Evolutionary conservation across 2,797 vertebrate species (phyloP).

Genomic region (Limnodromus scolopaceus): DNA sequence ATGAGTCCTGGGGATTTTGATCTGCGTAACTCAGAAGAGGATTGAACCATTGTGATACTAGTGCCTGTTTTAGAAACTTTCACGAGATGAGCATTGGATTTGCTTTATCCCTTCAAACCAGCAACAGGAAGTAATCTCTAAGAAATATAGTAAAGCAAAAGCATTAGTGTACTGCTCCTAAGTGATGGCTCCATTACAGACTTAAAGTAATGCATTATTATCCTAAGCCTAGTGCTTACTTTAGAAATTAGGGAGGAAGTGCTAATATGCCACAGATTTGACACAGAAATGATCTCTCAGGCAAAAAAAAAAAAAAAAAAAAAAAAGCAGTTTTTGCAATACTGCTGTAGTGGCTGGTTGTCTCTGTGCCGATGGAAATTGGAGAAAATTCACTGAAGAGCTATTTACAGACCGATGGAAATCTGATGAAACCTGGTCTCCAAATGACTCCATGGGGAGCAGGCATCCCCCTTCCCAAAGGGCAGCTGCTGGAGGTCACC

Average conservation of each 20-base stretch:
- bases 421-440: neutral
- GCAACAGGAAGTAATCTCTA: neutral
- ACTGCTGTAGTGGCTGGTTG: neutral
- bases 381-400: neutral
- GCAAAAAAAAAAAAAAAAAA: neutral
- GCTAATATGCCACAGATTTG: neutral
- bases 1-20: neutral
- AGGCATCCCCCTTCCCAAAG: rapidly evolving
- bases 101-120: slow-evolving; percentile 14
- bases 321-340: neutral
- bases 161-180: neutral
- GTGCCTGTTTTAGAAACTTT: neutral
- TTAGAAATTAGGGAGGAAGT: neutral
- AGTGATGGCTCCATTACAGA: neutral
- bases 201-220: neutral
- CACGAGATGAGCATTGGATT: neutral
- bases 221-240: neutral
- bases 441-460: rapidly evolving
- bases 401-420: neutral
- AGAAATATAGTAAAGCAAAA: neutral
- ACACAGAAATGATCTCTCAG: neutral
- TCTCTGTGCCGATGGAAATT: neutral
- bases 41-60: neutral
- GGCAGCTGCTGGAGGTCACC: neutral
- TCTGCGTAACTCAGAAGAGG: neutral